Evolutionary conservation across 1,140 invertebrate species (phyloP), one percentile per base, ranked within the genome.

Genomic region (Cherax quadricarinatus): DNA sequence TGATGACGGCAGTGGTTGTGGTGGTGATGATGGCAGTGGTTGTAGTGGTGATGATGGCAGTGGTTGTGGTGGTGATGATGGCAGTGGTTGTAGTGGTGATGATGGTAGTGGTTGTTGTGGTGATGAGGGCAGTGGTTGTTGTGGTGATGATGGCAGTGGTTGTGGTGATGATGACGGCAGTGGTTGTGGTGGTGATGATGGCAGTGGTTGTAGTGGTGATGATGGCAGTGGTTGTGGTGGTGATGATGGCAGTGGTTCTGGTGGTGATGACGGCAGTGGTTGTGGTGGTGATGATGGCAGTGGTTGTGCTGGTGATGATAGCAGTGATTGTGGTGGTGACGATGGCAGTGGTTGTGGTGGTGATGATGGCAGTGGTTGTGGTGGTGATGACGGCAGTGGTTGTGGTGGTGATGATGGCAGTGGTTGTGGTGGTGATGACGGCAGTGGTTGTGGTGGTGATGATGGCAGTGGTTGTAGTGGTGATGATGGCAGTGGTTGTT

Each of bases 61-160:
- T 86, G 9, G 49, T 30, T 0, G 86, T 86, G 1, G 89, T 14
- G 51, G 89, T 86, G 16, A n/a, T n/a, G n/a, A n/a, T n/a, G n/a
- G n/a, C n/a, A n/a, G 89, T 86, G 6, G 89, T 70, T 70, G 81
- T 88, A 0, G 91, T 85, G 10, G 88, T 86, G 3, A n/a, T 30
- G 48, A n/a, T 53, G 57, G 57, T 60, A 60, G 57, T 7, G 21
- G 41, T 84, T 70, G 79, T 88, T 16, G 81, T 81, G n/a, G n/a
- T n/a, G n/a, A n/a, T n/a, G n/a, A n/a, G n/a, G n/a, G n/a, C n/a
- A n/a, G n/a, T 41, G 30, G 30, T 41, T 41, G 30, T 2, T 41
- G 30, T 41, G 30, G 30, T 41, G 30, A 41, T 41, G 30, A 41
- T 41, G 30, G 30, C 30, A 41, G 30, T 41, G 30, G 30, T 41